Conservation (phyloP, 2,113 vertebrate genomes). For the Hyperopisus bebe region DNA sequence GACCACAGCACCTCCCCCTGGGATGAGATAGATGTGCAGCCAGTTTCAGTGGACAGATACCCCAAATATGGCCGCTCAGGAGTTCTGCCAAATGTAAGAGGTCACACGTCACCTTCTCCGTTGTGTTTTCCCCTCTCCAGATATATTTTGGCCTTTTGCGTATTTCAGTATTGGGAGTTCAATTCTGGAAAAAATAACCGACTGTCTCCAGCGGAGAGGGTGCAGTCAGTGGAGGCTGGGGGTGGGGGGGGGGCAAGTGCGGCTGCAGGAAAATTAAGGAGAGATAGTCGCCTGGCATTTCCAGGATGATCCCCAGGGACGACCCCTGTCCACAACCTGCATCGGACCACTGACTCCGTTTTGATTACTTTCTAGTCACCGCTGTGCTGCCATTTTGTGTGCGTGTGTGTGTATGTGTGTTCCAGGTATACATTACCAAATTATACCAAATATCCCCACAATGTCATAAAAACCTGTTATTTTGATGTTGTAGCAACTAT, state of each 20-base stretch:
- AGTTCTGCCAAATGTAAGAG: not conserved
- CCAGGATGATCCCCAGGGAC: slow-evolving; percentile 10
- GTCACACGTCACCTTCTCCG: not conserved
- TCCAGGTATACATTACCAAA: too few relatives aligned
- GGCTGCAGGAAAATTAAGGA: slow-evolving; percentile 12
- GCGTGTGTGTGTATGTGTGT: not conserved
- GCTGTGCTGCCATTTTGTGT: not conserved
- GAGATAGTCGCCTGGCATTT: slow-evolving; percentile 34
- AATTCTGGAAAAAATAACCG: slow-evolving; percentile 34
- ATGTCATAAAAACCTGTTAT: too few relatives aligned
- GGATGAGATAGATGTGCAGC: not conserved
- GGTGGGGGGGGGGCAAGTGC: not conserved
- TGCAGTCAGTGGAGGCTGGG: not conserved
- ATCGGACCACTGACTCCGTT: slow-evolving; percentile 27
- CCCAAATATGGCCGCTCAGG: not conserved
- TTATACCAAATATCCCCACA: too few relatives aligned
- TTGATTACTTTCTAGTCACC: slow-evolving; percentile 30
- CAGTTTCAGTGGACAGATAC: not conserved
- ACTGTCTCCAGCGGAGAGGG: slow-evolving; percentile 24
- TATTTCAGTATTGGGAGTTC: not conserved
- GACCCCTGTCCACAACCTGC: slow-evolving; percentile 22
- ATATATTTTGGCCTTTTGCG: not conserved
- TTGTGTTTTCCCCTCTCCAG: not conserved
- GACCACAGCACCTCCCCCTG: not conserved
- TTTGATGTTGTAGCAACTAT: too few relatives aligned